Base-by-base conservation (phyloP, 1,140 invertebrate genomes). In the Vanessa atalanta region DNA sequence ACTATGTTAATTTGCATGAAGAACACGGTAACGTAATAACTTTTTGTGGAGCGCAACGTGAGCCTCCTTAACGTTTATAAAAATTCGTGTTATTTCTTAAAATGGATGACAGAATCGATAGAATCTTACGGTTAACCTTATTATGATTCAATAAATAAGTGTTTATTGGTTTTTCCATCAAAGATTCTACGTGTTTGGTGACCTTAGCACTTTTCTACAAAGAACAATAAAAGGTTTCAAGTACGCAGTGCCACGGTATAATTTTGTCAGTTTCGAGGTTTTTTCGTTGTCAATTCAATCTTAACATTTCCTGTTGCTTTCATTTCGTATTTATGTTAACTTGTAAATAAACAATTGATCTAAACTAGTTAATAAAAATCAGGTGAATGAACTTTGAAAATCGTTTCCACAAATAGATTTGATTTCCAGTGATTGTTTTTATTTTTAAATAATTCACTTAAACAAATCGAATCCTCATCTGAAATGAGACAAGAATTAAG, bases 31-130 rank as follows among this genome's bases (percentile, higher is more conserved):
- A 85, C 83, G 83, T 86, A 87, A 83, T 84, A 83, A 85, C 81
- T 79, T 79, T 79, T 78, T 72, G 75, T 68, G 82, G 70, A 70
- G 73, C 68, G 76, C 88, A 92, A 92, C 87, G 88, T 90, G 89
- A 89, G 83, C 70, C 84, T 83, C 85, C 80, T 66, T 81, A 76
- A 55, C 66, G 72, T 67, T 55, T 73, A 72, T 63, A 66, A 23
- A 53, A 69, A 70, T 65, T 79, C 72, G 68, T 80, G 76, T 80
- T 78, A 76, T 68, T 70, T 75, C 14, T 43, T 50, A 11, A 65
- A 66, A 68, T 53, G 15, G 37, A 31, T 66, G 60, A 26, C 20
- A 70, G 7, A 57, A 57, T 51, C 37, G 12, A 23, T 16, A 23
- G 15, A 57, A 23, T n/a, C 13, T 4, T 26, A 47, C 1, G n/a